phyloP scores from a whole-genome alignment of 2,797 vertebrate species.

The Podarcis lilfordi region DNA sequence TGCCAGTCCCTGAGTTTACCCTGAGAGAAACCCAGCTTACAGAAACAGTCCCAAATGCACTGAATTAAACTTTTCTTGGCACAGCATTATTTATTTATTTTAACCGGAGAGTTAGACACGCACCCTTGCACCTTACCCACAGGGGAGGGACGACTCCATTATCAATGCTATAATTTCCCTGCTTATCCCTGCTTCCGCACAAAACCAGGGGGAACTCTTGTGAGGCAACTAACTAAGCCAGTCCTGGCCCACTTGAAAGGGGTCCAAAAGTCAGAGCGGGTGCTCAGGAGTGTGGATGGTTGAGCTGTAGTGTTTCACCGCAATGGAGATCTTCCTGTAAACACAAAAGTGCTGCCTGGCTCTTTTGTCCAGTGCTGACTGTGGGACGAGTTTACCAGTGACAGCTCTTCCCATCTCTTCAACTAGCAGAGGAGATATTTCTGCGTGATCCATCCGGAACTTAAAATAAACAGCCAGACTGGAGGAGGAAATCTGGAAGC shows the following conservation, averaged over 20 bases:
- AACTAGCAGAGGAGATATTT: not conserved
- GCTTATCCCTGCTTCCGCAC: not conserved
- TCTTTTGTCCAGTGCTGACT: not conserved
- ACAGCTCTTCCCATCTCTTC: not conserved
- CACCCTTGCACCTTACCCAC: not conserved
- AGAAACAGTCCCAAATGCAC: not conserved
- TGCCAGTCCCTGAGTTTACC: not conserved
- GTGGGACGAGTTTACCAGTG: not conserved
- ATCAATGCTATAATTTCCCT: not conserved
- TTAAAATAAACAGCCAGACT: not conserved
- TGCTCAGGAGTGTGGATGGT: not conserved
- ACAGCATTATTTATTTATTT: not conserved
- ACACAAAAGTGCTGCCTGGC: not conserved
- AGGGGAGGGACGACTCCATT: not conserved
- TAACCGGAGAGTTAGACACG: not conserved
- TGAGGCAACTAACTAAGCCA: not conserved
- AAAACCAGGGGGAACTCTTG: not conserved
- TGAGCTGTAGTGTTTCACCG: not conserved
- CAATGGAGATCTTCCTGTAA: not conserved
- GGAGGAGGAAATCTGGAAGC: fast-evolving
- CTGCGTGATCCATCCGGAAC: not conserved
- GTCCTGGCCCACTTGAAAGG: not conserved
- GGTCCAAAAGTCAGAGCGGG: not conserved
- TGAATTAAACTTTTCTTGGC: not conserved
- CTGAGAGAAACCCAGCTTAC: not conserved